phyloP scores from a whole-genome alignment of 2,797 vertebrate species.

The Enteromius fasciolatus region DNA sequence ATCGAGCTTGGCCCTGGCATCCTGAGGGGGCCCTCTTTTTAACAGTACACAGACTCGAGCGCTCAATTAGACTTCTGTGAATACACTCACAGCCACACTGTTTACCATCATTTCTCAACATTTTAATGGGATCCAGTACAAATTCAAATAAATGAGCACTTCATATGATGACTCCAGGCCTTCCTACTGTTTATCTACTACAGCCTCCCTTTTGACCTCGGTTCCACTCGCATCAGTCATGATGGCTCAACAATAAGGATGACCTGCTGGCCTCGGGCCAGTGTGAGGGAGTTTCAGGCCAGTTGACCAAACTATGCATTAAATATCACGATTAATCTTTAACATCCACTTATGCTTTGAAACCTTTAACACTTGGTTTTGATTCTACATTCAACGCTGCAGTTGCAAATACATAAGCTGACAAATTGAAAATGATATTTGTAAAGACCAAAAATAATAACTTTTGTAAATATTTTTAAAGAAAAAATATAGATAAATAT shows the following conservation, averaged over 20 bases:
- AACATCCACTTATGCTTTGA: background rate
- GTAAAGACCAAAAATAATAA: background rate
- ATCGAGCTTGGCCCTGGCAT: conserved; percentile 29
- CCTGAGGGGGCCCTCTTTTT: conserved; percentile 42
- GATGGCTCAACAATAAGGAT: conserved; percentile 12
- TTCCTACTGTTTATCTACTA: conserved; percentile 50
- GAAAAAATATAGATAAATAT: background rate
- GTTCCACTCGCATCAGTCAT: conserved; percentile 29
- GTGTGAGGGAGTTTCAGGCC: background rate
- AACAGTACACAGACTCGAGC: conserved; percentile 54
- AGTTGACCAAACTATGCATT: background rate
- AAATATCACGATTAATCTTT: background rate
- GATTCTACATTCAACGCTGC: background rate
- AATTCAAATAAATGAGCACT: conserved; percentile 57
- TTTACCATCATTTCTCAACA: conserved; percentile 58
- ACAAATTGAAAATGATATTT: background rate
- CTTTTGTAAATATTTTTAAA: background rate
- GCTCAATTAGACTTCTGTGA: conserved; percentile 54
- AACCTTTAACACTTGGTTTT: background rate
- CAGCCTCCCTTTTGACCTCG: conserved; percentile 43
- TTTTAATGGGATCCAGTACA: conserved; percentile 57
- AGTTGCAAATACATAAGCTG: background rate
- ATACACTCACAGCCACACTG: conserved; percentile 57
- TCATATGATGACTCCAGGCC: conserved; percentile 35
- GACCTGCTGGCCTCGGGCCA: background rate